These are phyloP conservation scores for Peromyscus polionotus DNA, from an alignment of 2,113 vertebrate genomes.

Conservation along the genomic window DNA sequence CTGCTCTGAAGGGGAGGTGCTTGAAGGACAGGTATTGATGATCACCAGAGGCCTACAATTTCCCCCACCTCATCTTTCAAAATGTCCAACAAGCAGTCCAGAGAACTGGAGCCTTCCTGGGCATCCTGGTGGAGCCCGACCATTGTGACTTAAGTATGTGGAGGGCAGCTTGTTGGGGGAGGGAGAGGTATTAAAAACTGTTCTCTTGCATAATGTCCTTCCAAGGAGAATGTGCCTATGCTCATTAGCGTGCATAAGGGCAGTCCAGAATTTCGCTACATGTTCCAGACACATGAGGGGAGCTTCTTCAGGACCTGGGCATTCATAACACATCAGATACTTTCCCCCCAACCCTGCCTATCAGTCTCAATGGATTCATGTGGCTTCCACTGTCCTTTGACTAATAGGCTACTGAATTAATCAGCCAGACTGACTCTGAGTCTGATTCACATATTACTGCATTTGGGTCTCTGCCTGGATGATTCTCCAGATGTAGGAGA, in stretches of 20 bases:
- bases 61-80: constrained; percentile 62
- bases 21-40: constrained; percentile 26
- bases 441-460: not conserved
- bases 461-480: not conserved
- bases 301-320: not conserved
- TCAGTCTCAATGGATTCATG: not conserved
- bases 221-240: not conserved
- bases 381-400: not conserved
- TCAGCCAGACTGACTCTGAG: not conserved
- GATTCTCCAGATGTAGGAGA: not conserved
- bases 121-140: not conserved
- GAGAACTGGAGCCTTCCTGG: not conserved
- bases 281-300: not conserved
- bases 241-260: not conserved
- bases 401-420: not conserved
- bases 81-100: constrained; percentile 39
- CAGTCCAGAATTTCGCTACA: not conserved
- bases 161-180: not conserved
- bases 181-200: not conserved
- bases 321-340: too few species aligned
- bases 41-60: constrained; percentile 55
- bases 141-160: not conserved
- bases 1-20: not conserved
- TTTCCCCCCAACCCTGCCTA: not conserved
- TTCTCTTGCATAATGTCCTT: not conserved